A percentile compares a stretch with the other conserved stretches of the same genome.
Evolutionary conservation across 2,113 vertebrate species (phyloP).

Genomic region (Aix galericulata): DNA sequence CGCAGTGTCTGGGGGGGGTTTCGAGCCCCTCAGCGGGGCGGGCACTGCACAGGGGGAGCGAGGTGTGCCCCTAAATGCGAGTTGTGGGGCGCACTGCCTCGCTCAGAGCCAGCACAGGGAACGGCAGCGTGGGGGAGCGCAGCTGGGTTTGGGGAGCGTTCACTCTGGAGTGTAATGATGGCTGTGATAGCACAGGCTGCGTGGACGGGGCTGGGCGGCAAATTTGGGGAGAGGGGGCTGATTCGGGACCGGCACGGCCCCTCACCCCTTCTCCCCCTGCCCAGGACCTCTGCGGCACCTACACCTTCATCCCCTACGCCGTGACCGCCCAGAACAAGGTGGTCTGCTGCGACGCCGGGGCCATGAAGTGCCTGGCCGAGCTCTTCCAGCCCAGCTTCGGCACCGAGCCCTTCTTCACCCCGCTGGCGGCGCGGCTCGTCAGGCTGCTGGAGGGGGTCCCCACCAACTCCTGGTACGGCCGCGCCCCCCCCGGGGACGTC

Average conservation of each 20-base stretch:
- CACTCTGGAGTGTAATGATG: background rate
- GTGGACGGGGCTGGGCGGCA: background rate
- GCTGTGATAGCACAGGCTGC: background rate
- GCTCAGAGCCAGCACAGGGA: background rate
- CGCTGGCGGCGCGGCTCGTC: slow-evolving; percentile 79
- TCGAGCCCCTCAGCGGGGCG: background rate
- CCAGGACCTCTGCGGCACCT: slow-evolving; percentile 86
- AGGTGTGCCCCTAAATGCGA: background rate
- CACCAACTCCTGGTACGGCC: slow-evolving; percentile 82
- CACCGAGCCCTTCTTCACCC: slow-evolving; percentile 81
- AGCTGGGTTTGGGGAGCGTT: background rate
- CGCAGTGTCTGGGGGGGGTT: accelerated
- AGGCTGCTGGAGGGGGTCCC: slow-evolving; percentile 83
- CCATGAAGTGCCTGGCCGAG: slow-evolving; percentile 80
- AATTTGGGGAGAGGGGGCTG: background rate
- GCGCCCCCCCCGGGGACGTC: no score
- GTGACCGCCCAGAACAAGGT: slow-evolving; percentile 86
- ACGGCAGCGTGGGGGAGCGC: background rate
- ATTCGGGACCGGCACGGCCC: background rate
- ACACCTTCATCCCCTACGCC: slow-evolving; percentile 88
- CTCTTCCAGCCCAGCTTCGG: slow-evolving; percentile 81
- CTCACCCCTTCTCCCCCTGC: background rate
- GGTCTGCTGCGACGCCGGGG: slow-evolving; percentile 80
- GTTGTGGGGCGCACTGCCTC: accelerated
- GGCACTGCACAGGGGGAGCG: background rate